Evolutionary conservation across 2,797 vertebrate genomes (phyloP).

Genomic region (Morus bassanus): DNA sequence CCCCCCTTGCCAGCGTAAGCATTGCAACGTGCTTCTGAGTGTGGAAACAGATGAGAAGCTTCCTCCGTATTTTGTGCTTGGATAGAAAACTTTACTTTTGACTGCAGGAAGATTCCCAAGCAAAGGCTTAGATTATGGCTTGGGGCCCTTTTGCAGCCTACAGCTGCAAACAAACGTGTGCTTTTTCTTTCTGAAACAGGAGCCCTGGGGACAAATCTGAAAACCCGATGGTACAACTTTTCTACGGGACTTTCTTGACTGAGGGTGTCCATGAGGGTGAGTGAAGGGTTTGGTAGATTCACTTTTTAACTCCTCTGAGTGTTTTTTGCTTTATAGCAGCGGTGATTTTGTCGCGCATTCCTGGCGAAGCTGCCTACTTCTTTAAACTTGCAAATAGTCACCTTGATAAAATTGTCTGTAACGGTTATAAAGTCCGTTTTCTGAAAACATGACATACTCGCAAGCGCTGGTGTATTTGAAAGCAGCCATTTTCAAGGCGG

Average conservation of each 20-base stretch:
- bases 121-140: not conserved
- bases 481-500: not conserved
- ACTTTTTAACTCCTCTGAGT: not conserved
- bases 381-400: not conserved
- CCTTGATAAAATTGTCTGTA: not conserved
- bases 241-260: conserved; percentile 94
- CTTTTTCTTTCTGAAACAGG: conserved; percentile 69
- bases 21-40: not conserved
- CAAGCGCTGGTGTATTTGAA: not conserved
- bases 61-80: not conserved
- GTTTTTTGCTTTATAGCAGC: not conserved
- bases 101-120: not conserved
- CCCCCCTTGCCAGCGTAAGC: not conserved
- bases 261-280: conserved; percentile 90
- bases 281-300: not conserved
- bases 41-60: not conserved
- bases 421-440: not conserved
- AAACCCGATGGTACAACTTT: conserved; percentile 98
- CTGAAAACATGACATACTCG: accelerated
- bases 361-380: not conserved
- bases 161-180: not conserved
- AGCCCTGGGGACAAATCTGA: conserved; percentile 84
- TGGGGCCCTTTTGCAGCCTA: not conserved
- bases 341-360: not conserved
- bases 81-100: not conserved